Conservation (phyloP, 2,888 invertebrate genomes). For the Strigamia transsilvanica region DNA sequence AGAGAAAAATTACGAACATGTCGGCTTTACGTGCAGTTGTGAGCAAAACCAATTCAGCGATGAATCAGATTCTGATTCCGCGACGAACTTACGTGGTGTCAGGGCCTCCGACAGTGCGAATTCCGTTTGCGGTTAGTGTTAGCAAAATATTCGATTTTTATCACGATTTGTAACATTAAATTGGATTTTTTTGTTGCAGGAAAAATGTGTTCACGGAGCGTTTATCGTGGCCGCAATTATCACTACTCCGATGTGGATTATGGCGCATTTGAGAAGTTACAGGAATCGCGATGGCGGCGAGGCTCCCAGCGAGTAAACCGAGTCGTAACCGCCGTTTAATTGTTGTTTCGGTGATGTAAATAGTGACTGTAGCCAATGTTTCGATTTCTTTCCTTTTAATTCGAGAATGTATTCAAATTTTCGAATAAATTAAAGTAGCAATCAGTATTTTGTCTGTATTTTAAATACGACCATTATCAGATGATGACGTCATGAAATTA, state of each 20-base stretch:
- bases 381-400: too few species aligned
- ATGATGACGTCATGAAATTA: too few species aligned
- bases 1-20: background rate
- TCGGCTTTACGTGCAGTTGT: slow-evolving; percentile 22
- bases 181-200: background rate
- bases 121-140: background rate
- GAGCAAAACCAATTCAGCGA: background rate
- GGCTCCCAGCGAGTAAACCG: too few species aligned
- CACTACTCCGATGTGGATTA: slow-evolving; percentile 46
- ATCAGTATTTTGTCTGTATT: too few species aligned
- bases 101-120: background rate
- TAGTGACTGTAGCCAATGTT: background rate
- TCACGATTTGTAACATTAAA: background rate
- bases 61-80: background rate
- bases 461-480: too few species aligned
- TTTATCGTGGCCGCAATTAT: background rate
- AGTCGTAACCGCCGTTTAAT: background rate
- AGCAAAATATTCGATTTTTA: too few species aligned
- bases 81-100: slow-evolving; percentile 1
- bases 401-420: background rate
- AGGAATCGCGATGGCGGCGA: background rate
- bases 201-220: slow-evolving; percentile 1
- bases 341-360: background rate
- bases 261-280: slow-evolving; percentile 50
- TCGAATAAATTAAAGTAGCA: too few species aligned